phyloP scores from a whole-genome alignment of 2,888 invertebrate genomes.

The Drosophila percnosoma region DNA sequence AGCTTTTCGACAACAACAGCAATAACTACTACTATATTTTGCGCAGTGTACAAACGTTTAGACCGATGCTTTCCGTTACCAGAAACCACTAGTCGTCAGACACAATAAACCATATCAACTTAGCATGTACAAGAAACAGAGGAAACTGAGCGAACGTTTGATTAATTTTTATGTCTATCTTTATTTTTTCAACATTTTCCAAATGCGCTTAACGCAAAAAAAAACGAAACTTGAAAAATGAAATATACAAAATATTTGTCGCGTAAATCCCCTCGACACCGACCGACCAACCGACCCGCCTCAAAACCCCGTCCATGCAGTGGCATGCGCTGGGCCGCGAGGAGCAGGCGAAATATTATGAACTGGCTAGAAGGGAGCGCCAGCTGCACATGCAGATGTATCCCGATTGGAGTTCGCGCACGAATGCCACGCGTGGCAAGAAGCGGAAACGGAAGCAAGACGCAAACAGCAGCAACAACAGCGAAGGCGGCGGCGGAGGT shows the following conservation, averaged over 20 bases:
- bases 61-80: conserved; percentile 1
- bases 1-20: conserved; percentile 49
- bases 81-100: neutral
- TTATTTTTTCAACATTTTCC: conserved; percentile 53
- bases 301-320: conserved; percentile 85
- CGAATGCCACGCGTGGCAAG: conserved; percentile 99
- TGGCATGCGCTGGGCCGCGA: conserved; percentile 99
- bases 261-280: conserved; percentile 32
- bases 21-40: conserved; percentile 5
- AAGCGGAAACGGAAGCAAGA: conserved; percentile 99
- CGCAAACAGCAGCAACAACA: conserved; percentile 86
- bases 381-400: conserved; percentile 99
- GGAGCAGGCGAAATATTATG: conserved; percentile 99
- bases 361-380: conserved; percentile 98
- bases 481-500: conserved; percentile 91
- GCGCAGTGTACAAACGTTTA: conserved; percentile 4
- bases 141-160: conserved; percentile 1
- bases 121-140: conserved; percentile 8
- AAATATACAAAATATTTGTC: conserved; percentile 21
- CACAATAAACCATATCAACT: neutral
- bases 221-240: conserved; percentile 4
- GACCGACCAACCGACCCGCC: conserved; percentile 14
- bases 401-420: conserved; percentile 99
- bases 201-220: conserved; percentile 45
- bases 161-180: conserved; percentile 47